phyloP scores from a whole-genome alignment of 2,113 vertebrate species.

The Pseudorasbora parva region DNA sequence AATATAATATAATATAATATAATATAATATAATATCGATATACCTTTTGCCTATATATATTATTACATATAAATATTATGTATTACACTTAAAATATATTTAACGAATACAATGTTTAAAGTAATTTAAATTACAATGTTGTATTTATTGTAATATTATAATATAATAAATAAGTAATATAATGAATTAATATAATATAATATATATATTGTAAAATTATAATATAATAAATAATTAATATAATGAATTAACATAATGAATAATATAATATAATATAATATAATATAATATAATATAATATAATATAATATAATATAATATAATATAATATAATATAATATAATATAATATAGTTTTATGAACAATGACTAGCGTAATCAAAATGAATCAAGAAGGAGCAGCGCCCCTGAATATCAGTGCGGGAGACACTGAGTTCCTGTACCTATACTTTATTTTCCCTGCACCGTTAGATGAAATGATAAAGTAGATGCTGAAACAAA shows the following conservation, averaged over 20 bases:
- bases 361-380: not conserved
- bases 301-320: not conserved
- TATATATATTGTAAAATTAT: not conserved
- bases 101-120: too few species aligned
- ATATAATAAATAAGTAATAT: slow-evolving; percentile 1
- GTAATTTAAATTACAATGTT: too few species aligned
- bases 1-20: not conserved
- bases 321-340: too few species aligned
- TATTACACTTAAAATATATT: not conserved
- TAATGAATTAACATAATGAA: not conserved
- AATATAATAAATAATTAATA: too few species aligned
- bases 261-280: not conserved
- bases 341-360: not conserved
- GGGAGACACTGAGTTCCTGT: not conserved
- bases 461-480: slow-evolving; percentile 29
- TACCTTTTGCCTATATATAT: not conserved
- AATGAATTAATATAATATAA: not conserved
- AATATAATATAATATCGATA: too few species aligned
- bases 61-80: not conserved
- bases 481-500: slow-evolving; percentile 26
- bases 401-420: not conserved
- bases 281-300: not conserved
- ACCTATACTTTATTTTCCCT: not conserved
- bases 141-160: too few species aligned
- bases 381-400: not conserved